A percentile compares a stretch with the other conserved stretches of the same genome.
Conservation (phyloP, 2,113 vertebrate species). For the Micronycteris hirsuta region DNA sequence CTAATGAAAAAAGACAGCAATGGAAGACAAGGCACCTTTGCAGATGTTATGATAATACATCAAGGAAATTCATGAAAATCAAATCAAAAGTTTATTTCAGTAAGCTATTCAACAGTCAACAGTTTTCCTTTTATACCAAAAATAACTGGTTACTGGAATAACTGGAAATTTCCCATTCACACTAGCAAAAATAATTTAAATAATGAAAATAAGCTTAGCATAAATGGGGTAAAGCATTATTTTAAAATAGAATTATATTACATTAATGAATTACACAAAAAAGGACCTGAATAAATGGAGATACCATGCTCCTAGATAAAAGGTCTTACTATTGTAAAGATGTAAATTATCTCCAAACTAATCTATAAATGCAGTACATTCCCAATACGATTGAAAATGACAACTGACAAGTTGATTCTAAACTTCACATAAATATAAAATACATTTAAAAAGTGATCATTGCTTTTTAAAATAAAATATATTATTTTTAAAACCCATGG, state of each 20-base stretch:
- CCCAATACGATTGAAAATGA: not conserved
- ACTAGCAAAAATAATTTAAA: conserved; percentile 19
- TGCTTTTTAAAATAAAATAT: not conserved
- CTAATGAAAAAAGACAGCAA: not conserved
- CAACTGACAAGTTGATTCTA: not conserved
- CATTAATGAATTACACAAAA: not conserved
- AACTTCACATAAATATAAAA: not conserved
- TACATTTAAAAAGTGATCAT: not conserved
- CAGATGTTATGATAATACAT: not conserved
- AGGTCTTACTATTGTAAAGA: not conserved
- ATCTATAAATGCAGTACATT: not conserved
- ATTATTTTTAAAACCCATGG: not conserved
- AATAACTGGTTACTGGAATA: not conserved
- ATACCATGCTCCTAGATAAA: not conserved
- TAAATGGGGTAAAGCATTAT: not conserved
- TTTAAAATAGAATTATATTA: not conserved
- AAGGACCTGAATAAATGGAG: not conserved
- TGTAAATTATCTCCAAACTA: not conserved
- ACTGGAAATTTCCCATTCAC: not conserved
- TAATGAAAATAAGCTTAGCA: not conserved
- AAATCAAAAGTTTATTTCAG: not conserved
- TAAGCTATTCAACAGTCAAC: not conserved
- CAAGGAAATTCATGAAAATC: not conserved
- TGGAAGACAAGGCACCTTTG: not conserved
- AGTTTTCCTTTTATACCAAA: not conserved